phyloP scores from a whole-genome alignment of 2,797 vertebrate species.

The Microcaecilia unicolor region DNA sequence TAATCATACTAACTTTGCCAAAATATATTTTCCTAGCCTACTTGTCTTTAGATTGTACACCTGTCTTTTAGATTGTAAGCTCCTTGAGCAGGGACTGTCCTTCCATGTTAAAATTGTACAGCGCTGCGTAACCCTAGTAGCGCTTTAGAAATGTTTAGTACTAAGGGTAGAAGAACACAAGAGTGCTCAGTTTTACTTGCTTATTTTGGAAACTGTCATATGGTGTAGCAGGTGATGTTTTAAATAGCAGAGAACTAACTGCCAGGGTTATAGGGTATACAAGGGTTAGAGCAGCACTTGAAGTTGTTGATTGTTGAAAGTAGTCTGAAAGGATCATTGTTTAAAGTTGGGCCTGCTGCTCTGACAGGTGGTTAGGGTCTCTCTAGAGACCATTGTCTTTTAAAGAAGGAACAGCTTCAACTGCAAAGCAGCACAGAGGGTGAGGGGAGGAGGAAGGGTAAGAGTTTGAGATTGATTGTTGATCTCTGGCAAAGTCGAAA shows the following conservation, averaged over 20 bases:
- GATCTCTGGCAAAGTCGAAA: not conserved
- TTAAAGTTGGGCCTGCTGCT: not conserved
- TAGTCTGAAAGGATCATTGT: not conserved
- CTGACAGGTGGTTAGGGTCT: not conserved
- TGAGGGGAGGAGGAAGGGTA: not conserved
- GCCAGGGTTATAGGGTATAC: not conserved
- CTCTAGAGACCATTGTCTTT: not conserved
- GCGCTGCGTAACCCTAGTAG: no score
- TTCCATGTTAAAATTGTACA: no score
- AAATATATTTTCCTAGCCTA: no score
- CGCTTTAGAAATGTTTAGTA: no score
- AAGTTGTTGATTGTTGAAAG: rapidly evolving
- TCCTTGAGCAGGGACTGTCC: no score
- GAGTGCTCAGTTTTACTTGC: no score
- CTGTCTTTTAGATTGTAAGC: no score
- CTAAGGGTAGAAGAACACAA: no score
- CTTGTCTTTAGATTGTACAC: no score
- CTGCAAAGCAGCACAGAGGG: not conserved
- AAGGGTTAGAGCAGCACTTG: rapidly evolving
- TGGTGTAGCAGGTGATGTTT: not conserved
- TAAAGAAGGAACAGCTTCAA: not conserved
- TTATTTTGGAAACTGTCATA: not conserved
- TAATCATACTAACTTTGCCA: no score
- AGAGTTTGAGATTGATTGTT: not conserved
- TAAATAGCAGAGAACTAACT: rapidly evolving